Evolutionary conservation across 2,113 vertebrate species (phyloP).

Genomic region (Otolemur garnettii): DNA sequence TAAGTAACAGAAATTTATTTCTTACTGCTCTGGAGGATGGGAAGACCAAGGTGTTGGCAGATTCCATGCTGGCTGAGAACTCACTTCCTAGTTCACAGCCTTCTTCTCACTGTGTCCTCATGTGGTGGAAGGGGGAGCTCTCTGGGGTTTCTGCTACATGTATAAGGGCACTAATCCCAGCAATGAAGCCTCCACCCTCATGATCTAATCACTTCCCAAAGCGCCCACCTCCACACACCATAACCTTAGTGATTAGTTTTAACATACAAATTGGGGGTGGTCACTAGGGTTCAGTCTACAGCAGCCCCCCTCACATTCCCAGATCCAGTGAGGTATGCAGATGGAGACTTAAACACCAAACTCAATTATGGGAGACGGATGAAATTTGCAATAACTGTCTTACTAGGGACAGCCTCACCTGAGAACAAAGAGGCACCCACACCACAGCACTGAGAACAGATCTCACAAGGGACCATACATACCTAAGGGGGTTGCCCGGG

Average conservation of each 20-base stretch:
- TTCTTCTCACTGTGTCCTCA: background rate
- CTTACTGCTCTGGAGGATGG: background rate
- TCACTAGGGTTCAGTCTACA: background rate
- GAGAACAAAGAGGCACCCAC: background rate
- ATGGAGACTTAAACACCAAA: background rate
- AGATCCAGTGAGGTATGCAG: background rate
- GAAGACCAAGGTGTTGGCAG: background rate
- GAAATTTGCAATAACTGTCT: background rate
- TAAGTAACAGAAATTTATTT: background rate
- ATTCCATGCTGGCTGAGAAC: background rate
- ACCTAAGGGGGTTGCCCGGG: background rate
- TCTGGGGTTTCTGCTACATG: background rate
- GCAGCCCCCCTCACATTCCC: background rate
- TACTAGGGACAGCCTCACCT: background rate
- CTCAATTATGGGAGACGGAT: background rate
- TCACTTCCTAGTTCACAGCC: background rate
- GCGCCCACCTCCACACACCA: background rate
- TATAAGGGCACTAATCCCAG: background rate
- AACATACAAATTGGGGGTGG: background rate
- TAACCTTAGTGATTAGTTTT: background rate
- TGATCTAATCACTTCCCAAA: background rate
- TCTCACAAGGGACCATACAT: background rate
- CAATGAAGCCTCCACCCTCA: background rate
- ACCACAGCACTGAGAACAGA: background rate
- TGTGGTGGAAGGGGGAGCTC: background rate